A percentile compares a stretch with the other conserved stretches of the same genome.
Conservation (phyloP, 2,113 vertebrate species). For the Crotalus tigris region DNA sequence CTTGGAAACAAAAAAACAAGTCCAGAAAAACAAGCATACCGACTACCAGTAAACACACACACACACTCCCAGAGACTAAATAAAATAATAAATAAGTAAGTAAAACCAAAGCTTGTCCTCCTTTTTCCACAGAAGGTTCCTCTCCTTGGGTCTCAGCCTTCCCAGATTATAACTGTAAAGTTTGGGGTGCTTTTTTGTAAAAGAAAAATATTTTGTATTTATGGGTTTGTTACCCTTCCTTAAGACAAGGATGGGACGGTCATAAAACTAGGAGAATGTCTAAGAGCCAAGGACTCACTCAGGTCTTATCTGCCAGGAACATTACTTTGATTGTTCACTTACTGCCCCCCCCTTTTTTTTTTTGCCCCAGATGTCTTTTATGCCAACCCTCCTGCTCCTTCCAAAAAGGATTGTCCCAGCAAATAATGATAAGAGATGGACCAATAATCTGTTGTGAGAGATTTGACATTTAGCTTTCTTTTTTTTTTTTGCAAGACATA, state of each 20-base stretch:
- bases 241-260: neutral
- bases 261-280: neutral
- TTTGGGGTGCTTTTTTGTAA: neutral
- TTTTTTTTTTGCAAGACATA: conserved; percentile 51
- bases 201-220: neutral
- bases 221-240: neutral
- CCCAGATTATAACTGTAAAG: neutral
- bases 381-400: conserved; percentile 6
- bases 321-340: conserved; percentile 48
- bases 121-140: neutral
- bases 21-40: neutral
- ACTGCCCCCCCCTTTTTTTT: conserved; percentile 55
- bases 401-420: conserved; percentile 52
- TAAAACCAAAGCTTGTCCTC: neutral
- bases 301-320: conserved; percentile 34
- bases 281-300: conserved; percentile 21
- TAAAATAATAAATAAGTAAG: neutral
- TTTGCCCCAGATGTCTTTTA: conserved; percentile 51
- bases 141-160: neutral
- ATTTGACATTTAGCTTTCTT: conserved; percentile 53
- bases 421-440: conserved; percentile 64
- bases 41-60: neutral
- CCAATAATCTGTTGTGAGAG: conserved; percentile 44
- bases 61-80: too few relatives aligned
- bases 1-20: neutral